These are phyloP conservation scores for Ips typographus DNA, from an alignment of 1,140 invertebrate genomes.

Conservation along the genomic window DNA sequence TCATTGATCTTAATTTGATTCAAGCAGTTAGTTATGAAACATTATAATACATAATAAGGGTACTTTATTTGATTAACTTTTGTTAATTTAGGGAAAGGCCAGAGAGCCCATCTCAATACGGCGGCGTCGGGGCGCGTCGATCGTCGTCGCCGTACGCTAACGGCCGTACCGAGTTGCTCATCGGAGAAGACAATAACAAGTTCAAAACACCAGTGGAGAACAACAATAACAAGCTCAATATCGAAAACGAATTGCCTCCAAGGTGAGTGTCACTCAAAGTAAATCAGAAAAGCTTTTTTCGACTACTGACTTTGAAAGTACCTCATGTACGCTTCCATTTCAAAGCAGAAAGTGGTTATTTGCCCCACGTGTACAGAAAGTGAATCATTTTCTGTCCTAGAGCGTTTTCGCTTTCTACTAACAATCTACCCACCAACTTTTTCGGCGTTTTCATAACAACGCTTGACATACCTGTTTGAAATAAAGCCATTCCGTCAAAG, in stretches of 20 bases:
- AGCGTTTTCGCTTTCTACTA: too few relatives aligned
- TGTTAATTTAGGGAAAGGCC: not conserved
- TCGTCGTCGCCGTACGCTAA: slow-evolving; percentile 66
- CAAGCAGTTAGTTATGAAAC: not conserved
- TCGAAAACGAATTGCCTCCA: slow-evolving; percentile 52
- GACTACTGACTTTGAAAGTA: too few relatives aligned
- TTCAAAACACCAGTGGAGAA: slow-evolving; percentile 59
- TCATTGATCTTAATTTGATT: not conserved
- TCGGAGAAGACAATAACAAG: slow-evolving; percentile 63
- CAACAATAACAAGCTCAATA: slow-evolving; percentile 56
- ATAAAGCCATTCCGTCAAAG: too few relatives aligned
- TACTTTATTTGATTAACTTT: too few relatives aligned
- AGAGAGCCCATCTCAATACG: slow-evolving; percentile 24
- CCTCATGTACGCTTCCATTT: too few relatives aligned
- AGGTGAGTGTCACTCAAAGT: slow-evolving; percentile 53
- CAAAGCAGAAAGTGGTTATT: too few relatives aligned
- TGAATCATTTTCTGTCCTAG: too few relatives aligned
- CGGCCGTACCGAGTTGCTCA: slow-evolving; percentile 72
- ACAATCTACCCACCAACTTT: too few relatives aligned
- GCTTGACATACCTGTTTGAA: too few relatives aligned
- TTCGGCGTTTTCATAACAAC: too few relatives aligned
- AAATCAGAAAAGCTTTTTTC: not conserved
- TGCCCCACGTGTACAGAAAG: too few relatives aligned
- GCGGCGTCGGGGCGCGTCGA: slow-evolving; percentile 46
- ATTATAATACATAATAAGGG: too few relatives aligned